Evolutionary conservation across 2,888 invertebrate species (phyloP), one percentile per base, ranked within the genome.

Genomic region (Charanyca ferruginea): DNA sequence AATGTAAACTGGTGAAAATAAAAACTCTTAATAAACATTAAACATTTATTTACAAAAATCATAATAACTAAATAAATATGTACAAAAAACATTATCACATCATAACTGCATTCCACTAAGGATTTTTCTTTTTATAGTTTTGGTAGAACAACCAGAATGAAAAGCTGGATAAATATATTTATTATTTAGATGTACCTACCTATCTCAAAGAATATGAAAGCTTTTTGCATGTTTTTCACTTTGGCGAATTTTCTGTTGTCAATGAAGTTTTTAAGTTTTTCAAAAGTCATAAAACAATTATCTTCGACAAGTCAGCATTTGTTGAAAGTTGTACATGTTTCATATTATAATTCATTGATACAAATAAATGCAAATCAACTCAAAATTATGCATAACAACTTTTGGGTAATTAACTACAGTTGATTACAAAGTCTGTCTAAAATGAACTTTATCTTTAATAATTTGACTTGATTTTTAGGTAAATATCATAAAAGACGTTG

Each of bases 51-150:
- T 89, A 90, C 87, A 90, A 86, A 83, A 81, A 80, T 84, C 66
- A 84, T 87, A 87, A 83, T 80, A 86, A 84, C 75, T 72, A 73
- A 91, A 89, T 89, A 91, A 90, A 90, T 91, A 92, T 91, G 81
- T 92, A 91, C 89, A 91, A 90, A 88, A 89, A 79, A 83, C 69
- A 83, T 77, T 88, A 89, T 88, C 87, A 89, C 88, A 88, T 84
- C 77, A 63, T 73, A 85, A 87, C 87, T 88, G 85, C 66, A 63
- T 54, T 71, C 45, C 57, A 42, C 28, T 28, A 11, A 45, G 23
- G 51, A 52, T 62, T 75, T 65, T 57, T 57, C 20, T 28, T 52
- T 13, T 28, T 28, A 18, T 28, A 9, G 4, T 28, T 65, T 58
- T 13, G 20, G 41, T 55, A 41, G 35, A 70, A 59, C 38, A 54